A percentile compares a stretch with the other conserved stretches of the same genome.
phyloP scores from a whole-genome alignment of 2,797 vertebrate species.

The Chelmon rostratus region DNA sequence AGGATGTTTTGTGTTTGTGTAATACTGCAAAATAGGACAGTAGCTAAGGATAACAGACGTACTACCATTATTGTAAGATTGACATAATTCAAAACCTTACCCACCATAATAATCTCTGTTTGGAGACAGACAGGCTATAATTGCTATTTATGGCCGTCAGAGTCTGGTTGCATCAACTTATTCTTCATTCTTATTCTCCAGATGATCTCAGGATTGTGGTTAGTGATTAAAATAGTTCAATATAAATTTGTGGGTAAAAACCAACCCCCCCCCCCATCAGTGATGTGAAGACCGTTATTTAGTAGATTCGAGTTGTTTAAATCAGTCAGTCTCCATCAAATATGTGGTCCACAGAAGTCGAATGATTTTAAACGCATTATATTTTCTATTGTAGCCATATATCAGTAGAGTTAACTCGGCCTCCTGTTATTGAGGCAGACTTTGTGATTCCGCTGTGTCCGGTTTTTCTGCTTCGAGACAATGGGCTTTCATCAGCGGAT shows the following conservation, averaged over 20 bases:
- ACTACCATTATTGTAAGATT: slow-evolving; percentile 22
- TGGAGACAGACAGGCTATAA: slow-evolving; percentile 11
- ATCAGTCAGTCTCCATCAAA: slow-evolving; percentile 27
- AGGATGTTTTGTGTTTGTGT: slow-evolving; percentile 41
- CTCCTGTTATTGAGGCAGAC: slow-evolving; percentile 43
- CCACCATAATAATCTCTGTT: slow-evolving; percentile 12
- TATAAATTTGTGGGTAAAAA: slow-evolving; percentile 20
- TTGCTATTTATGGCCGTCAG: slow-evolving; percentile 21
- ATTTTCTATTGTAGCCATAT: slow-evolving; percentile 45
- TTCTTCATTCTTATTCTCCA: slow-evolving; percentile 44
- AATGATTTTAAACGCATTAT: slow-evolving; percentile 21
- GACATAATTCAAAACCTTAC: slow-evolving; percentile 24
- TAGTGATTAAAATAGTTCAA: slow-evolving; percentile 28
- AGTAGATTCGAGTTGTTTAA: slow-evolving; percentile 24
- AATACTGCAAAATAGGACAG: slow-evolving; percentile 20
- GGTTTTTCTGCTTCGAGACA: slow-evolving; percentile 50
- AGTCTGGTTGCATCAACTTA: slow-evolving; percentile 31
- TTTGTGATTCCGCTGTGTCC: slow-evolving; percentile 47
- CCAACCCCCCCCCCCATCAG: neutral
- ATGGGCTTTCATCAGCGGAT: slow-evolving; percentile 41
- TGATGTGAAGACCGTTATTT: slow-evolving; percentile 26
- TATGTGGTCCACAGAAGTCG: slow-evolving; percentile 26
- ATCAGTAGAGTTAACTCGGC: slow-evolving; percentile 27
- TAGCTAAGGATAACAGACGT: slow-evolving; percentile 2
- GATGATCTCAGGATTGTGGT: slow-evolving; percentile 65